A percentile compares a stretch with the other conserved stretches of the same genome.
Evolutionary conservation across 2,888 invertebrate genomes (phyloP).

Genomic region (Trypoxylon attenuatum): DNA sequence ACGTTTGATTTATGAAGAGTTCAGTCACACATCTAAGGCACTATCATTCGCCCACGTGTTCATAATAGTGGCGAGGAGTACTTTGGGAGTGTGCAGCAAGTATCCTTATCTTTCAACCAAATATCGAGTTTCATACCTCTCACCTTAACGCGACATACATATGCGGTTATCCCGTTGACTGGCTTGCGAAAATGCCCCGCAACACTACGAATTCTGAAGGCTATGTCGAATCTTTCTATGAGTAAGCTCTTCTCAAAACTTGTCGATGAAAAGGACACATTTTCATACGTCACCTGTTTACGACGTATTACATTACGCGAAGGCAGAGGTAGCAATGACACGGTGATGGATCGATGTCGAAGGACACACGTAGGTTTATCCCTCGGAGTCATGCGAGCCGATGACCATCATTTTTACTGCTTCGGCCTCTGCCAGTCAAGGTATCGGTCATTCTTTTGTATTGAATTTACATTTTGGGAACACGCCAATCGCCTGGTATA

Average conservation of each 20-base stretch:
- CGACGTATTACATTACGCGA: conserved; percentile 35
- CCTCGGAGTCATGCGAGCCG: conserved; percentile 36
- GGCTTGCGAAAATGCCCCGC: neutral
- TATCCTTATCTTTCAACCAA: conserved; percentile 15
- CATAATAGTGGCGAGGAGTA: conserved; percentile 3
- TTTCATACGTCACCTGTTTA: conserved; percentile 34
- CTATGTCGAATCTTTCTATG: too few relatives aligned
- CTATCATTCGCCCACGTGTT: conserved; percentile 39
- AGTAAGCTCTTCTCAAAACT: too few relatives aligned
- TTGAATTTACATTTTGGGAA: conserved; percentile 16
- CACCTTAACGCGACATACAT: neutral
- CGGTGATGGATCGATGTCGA: conserved; percentile 55
- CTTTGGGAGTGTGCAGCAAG: neutral
- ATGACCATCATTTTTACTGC: conserved; percentile 30
- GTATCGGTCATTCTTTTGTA: conserved; percentile 9
- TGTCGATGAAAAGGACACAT: neutral
- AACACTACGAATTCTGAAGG: too few relatives aligned
- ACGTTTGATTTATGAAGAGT: conserved; percentile 34
- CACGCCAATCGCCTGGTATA: conserved; percentile 4
- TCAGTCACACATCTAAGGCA: conserved; percentile 14
- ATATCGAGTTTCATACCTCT: conserved; percentile 24
- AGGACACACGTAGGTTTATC: conserved; percentile 60
- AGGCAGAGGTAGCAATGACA: conserved; percentile 8
- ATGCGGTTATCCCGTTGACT: conserved; percentile 1
- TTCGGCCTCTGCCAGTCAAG: conserved; percentile 18